Evolutionary conservation across 2,888 invertebrate species (phyloP), one percentile per base, ranked within the genome.

Genomic region (Argyresthia goedartella): DNA sequence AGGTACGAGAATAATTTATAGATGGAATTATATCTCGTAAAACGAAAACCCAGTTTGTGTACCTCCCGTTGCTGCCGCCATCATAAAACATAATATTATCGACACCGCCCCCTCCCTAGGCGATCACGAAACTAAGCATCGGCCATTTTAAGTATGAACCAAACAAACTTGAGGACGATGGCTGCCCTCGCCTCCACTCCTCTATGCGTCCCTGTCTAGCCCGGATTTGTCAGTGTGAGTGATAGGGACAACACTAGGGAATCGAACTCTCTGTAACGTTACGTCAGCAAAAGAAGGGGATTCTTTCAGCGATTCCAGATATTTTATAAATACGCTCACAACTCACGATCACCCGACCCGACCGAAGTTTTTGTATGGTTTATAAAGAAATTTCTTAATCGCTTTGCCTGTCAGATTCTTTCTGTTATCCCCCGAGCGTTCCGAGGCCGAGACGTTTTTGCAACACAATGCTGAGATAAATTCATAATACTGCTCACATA

Each of bases 41-140:
- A 82, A 78, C 75, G 80, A 77, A 81, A 78, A 79, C 76, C 74
- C 76, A 79, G 78, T 81, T 79, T 78, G 79, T 76, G 76, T 76
- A 66, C 66, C 65, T 61, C 64, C 66, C 67, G 71, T 76, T 76
- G 70, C 73, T 15, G 51, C 77, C 76, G 73, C 67, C 65, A 74
- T 70, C 78, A 76, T 84, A 81, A 82, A 82, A 81, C 78, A 81
- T 82, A 81, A 81, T 78, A 82, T 78, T 84, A 82, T 82, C 81
- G 81, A 79, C 78, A 73, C 71, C 73, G 73, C 76, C 76, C 78
- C 81, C 81, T 78, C 84, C 81, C 82, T 79, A 79, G 81, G 78
- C 84, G 77, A 81, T 81, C 84, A 81, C 81, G 82, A 81, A 81
- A 79, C 84, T 79, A 79, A 80, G 76, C 75, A 73, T 75, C 82